phyloP scores from a whole-genome alignment of 2,797 vertebrate species.

The Enteromius argenteus region DNA sequence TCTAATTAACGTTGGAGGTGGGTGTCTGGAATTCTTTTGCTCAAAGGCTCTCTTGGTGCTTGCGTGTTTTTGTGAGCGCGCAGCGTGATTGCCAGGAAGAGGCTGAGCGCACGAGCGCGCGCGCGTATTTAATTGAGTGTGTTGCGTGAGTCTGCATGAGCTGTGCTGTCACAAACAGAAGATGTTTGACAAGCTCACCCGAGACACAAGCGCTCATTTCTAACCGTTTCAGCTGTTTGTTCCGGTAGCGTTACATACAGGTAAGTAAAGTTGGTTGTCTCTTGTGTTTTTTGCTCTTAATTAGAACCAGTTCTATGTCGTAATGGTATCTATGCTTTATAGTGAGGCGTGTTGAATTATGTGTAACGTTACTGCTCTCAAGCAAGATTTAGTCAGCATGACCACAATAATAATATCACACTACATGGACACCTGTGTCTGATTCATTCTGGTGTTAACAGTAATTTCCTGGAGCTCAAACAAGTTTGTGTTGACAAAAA shows the following conservation, averaged over 20 bases:
- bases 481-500: conserved; percentile 4
- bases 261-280: conserved; percentile 6
- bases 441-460: not conserved
- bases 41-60: not conserved
- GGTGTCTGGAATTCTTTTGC: not conserved
- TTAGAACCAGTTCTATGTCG: not conserved
- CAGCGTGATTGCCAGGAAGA: conserved; percentile 47
- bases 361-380: not conserved
- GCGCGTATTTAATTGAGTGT: conserved; percentile 50
- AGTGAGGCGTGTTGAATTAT: not conserved
- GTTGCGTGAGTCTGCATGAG: conserved; percentile 34
- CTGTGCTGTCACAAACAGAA: conserved; percentile 56
- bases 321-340: not conserved
- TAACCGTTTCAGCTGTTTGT: not conserved
- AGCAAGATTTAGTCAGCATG: not conserved
- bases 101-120: conserved; percentile 69
- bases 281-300: not conserved
- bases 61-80: conserved; percentile 33
- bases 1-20: not conserved
- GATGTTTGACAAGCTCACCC: conserved; percentile 29
- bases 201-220: not conserved
- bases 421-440: not conserved
- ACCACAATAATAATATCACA: not conserved
- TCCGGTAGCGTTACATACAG: not conserved
- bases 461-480: not conserved